A percentile compares a stretch with the other conserved stretches of the same genome.
Conservation (phyloP, 2,797 vertebrate species). For the Chaetophractus vellerosus region DNA sequence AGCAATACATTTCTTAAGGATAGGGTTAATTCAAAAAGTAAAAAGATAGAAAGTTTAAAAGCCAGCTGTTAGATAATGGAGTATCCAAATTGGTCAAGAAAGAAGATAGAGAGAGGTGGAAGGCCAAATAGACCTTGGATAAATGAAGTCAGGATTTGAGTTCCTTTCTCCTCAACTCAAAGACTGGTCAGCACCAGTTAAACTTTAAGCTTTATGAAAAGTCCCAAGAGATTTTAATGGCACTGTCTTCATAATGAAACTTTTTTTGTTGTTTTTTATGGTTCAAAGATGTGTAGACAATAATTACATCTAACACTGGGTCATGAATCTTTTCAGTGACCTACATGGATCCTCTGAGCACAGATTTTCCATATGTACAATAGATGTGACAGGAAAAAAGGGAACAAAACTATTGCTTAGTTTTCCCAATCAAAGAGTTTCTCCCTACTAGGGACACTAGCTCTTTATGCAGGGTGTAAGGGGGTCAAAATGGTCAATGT, state of each 20-base stretch:
- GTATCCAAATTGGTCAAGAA: neutral
- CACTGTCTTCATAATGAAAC: neutral
- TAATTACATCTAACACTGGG: neutral
- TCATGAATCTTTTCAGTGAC: constrained; percentile 3
- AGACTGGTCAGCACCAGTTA: neutral
- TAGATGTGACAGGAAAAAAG: neutral
- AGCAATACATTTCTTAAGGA: neutral
- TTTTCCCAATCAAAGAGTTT: constrained; percentile 1
- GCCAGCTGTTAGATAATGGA: neutral
- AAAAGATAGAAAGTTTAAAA: neutral
- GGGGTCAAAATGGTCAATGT: neutral
- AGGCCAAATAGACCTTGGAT: neutral
- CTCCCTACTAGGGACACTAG: neutral
- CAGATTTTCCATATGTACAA: neutral
- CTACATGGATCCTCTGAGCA: neutral
- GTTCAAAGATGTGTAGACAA: neutral
- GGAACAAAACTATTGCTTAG: neutral
- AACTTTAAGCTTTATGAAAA: neutral
- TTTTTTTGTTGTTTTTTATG: neutral
- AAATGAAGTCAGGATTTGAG: neutral
- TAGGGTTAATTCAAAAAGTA: neutral
- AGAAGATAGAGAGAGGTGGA: neutral
- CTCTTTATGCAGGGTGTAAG: neutral
- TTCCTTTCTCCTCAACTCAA: neutral
- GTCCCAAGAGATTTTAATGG: neutral